Evolutionary conservation across 2,888 invertebrate genomes (phyloP), one percentile per base, ranked within the genome.

Genomic region (Drosophila nr. perissopoda): DNA sequence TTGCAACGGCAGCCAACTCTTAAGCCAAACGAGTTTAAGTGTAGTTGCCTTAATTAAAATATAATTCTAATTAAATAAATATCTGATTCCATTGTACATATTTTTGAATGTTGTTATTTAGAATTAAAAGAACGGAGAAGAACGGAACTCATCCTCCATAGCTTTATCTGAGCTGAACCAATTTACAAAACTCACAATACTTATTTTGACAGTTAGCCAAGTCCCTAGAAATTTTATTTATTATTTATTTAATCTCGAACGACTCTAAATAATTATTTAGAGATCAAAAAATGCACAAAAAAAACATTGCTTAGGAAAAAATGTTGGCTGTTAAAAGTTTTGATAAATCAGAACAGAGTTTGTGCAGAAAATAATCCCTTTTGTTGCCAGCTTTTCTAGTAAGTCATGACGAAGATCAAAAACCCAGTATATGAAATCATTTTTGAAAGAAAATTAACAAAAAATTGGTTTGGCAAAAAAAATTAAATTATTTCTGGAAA

Each of bases 1-100:
- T 76, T 56, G 70, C 66, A 60, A 58, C 62, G 53, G 49, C 42
- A 48, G 16, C 21, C n/a, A 52, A 25, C 40, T 33, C 13, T n/a
- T 11, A 38, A 16, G 25, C 40, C 25, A 38, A 42, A 29, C 7
- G 34, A 38, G 33, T 33, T 58, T 25, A 21, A 57, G 25, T 27
- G 7, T 2, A 48, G 40, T 57, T 49, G 38, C 27, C 16, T 27
- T 60, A 73, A 73, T 67, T 63, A 42, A 36, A 34, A 31, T n/a
- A 25, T 36, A 25, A 72, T 40, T 33, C 11, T 11, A 7, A 40
- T 56, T 13, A 61, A 36, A n/a, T 11, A 36, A 38, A 31, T 11
- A 11, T 2, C 5, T 1, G 2, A 21, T 21, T 21, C 21, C 2
- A 21, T 13, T 21, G 0, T 21, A 21, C 11, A 42, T 21, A 42